phyloP scores from a whole-genome alignment of 2,113 vertebrate genomes.

The Crypturellus undulatus region DNA sequence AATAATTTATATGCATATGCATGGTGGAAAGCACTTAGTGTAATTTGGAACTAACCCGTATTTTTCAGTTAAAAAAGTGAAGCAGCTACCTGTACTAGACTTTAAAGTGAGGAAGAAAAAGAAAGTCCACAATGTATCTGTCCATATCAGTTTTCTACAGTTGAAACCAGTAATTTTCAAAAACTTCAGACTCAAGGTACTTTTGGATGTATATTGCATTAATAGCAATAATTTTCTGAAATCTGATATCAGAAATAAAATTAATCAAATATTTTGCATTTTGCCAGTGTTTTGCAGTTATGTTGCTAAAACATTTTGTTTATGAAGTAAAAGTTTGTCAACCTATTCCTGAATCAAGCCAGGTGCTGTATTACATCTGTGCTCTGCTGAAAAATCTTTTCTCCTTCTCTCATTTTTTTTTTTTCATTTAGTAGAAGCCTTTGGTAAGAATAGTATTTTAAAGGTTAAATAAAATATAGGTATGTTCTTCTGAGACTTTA shows the following conservation, averaged over 20 bases:
- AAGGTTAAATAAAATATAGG: not conserved
- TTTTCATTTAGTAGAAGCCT: not conserved
- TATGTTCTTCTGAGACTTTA: not conserved
- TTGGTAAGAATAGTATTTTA: not conserved
- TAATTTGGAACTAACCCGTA: not conserved
- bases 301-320: too few species aligned
- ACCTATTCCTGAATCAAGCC: not conserved
- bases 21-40: not conserved
- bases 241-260: not conserved
- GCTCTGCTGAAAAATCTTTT: not conserved
- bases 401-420: not conserved
- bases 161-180: not conserved
- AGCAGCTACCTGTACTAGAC: not conserved
- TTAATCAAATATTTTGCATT: not conserved
- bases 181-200: not conserved
- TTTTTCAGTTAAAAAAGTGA: not conserved
- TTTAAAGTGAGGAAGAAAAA: not conserved
- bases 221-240: not conserved
- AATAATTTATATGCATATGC: not conserved
- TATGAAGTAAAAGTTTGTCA: not conserved
- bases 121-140: not conserved
- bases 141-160: not conserved
- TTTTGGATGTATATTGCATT: not conserved
- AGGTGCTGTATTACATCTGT: not conserved
- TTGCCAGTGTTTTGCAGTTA: too few species aligned